Evolutionary conservation across 2,797 vertebrate genomes (phyloP).

Genomic region (Silurus aristotelis): DNA sequence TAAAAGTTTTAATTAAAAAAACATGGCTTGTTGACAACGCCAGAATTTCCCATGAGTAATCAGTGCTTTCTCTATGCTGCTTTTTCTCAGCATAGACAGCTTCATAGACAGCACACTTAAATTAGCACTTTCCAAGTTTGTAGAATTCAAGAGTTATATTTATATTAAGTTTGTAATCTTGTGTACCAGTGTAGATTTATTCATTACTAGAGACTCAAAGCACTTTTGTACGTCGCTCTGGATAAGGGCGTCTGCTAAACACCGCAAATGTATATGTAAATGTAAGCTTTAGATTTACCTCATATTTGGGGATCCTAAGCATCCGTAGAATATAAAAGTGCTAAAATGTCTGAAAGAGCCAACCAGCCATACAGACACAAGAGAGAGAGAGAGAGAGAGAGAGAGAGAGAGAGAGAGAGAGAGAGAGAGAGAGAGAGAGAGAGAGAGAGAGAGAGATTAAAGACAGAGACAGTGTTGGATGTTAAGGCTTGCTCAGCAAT

Average conservation of each 20-base stretch:
- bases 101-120: too few species aligned
- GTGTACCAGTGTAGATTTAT: too few species aligned
- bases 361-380: not conserved
- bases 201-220: too few species aligned
- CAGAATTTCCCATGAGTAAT: slow-evolving; percentile 1
- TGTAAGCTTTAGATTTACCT: not conserved
- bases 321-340: slow-evolving; percentile 4
- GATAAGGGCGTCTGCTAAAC: too few species aligned
- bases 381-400: not conserved
- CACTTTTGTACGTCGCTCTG: too few species aligned
- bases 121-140: too few species aligned
- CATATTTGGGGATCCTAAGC: not conserved
- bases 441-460: too few species aligned
- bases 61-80: not conserved
- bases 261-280: too few species aligned
- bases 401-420: not conserved
- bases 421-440: not conserved
- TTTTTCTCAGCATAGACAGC: not conserved
- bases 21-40: not conserved
- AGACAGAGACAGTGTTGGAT: not conserved
- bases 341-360: not conserved
- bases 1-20: not conserved
- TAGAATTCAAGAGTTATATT: too few species aligned
- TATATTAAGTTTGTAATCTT: too few species aligned
- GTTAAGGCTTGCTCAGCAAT: not conserved